Conservation (phyloP, 2,888 invertebrate species). For the Ichneumoninae sp. region DNA sequence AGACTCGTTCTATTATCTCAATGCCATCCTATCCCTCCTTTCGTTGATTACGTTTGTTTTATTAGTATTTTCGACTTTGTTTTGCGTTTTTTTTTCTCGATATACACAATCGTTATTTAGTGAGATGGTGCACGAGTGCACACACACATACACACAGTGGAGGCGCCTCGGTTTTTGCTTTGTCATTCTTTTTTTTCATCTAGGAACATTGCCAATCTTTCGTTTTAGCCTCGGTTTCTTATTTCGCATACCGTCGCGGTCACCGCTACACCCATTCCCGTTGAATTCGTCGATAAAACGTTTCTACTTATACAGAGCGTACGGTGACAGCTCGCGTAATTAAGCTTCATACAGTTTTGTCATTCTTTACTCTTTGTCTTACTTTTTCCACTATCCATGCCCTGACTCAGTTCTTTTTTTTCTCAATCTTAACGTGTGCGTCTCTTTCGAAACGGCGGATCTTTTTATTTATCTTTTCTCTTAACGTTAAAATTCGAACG, state of each 20-base stretch:
- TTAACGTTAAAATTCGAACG: conserved; percentile 46
- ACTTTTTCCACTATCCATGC: conserved; percentile 32
- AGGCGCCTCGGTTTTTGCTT: conserved; percentile 45
- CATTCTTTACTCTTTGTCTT: conserved; percentile 39
- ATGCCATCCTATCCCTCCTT: conserved; percentile 36
- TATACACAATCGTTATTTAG: conserved; percentile 47
- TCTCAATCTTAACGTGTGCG: conserved; percentile 36
- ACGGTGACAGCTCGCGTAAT: conserved; percentile 28
- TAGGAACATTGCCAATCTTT: conserved; percentile 73
- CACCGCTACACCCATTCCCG: conserved; percentile 72
- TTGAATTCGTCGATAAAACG: conserved; percentile 71
- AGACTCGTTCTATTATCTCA: conserved; percentile 23
- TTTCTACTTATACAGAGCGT: conserved; percentile 44
- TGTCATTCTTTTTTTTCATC: conserved; percentile 37
- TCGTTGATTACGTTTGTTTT: conserved; percentile 41
- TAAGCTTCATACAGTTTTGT: conserved; percentile 40
- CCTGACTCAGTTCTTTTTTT: conserved; percentile 51
- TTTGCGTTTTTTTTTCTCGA: conserved; percentile 35
- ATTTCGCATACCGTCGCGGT: conserved; percentile 70
- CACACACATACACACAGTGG: conserved; percentile 33
- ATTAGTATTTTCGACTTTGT: conserved; percentile 23
- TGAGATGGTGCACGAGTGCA: conserved; percentile 35
- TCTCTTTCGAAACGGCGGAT: conserved; percentile 31
- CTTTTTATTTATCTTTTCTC: conserved; percentile 21
- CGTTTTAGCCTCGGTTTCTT: conserved; percentile 68